Evolutionary conservation across 2,888 invertebrate genomes (phyloP).

Genomic region (Imbricaverruca yamaguchii): DNA sequence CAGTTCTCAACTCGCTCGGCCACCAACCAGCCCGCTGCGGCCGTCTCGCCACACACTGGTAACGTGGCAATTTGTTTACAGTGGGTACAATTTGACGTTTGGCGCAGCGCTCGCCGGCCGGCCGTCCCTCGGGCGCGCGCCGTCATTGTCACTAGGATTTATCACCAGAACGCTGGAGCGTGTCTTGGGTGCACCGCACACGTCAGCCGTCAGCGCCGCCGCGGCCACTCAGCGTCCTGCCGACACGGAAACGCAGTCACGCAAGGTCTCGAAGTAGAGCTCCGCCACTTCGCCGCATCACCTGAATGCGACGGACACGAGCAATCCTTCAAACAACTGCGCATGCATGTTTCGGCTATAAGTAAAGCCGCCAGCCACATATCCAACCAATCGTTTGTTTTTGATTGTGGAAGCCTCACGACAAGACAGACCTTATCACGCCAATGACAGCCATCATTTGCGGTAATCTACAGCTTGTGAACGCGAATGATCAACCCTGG

Average conservation of each 20-base stretch:
- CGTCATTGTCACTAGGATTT: conserved; percentile 12
- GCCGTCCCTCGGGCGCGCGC: background rate
- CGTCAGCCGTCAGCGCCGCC: background rate
- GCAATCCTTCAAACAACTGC: too few species aligned
- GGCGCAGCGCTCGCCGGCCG: background rate
- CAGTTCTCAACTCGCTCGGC: background rate
- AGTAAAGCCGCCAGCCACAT: too few species aligned
- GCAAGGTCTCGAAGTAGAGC: background rate
- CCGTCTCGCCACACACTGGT: background rate
- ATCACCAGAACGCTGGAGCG: conserved; percentile 16
- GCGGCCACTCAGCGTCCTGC: background rate
- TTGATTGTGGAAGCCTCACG: too few species aligned
- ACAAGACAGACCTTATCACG: too few species aligned
- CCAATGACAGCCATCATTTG: too few species aligned
- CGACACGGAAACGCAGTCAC: background rate
- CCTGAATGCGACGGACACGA: too few species aligned
- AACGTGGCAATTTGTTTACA: conserved; percentile 15
- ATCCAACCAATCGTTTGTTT: too few species aligned
- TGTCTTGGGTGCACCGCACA: background rate
- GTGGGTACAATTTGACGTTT: background rate
- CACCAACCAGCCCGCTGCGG: background rate
- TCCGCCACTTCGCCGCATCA: background rate
- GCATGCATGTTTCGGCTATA: too few species aligned
- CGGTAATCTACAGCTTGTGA: too few species aligned
- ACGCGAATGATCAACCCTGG: too few species aligned